Conservation (phyloP, 23 tunicate genomes). For the Clavelina lepadiformis region DNA sequence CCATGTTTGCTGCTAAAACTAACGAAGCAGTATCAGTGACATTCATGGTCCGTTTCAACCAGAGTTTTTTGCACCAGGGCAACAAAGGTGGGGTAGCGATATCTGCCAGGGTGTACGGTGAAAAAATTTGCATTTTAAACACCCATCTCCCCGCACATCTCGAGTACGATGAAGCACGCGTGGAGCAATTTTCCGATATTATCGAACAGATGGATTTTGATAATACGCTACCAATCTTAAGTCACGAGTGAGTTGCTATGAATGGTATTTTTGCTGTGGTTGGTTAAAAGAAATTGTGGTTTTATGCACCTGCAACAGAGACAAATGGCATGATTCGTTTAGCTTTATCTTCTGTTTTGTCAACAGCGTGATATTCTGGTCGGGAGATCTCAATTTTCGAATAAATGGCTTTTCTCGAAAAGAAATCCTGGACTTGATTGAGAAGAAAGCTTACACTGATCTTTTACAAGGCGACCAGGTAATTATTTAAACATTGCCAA, state of each 20-base stretch:
- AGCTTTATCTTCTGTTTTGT: neutral
- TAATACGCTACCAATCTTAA: constrained; percentile 29
- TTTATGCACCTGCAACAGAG: too few relatives aligned
- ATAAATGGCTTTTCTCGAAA: constrained; percentile 46
- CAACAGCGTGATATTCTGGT: constrained; percentile 19
- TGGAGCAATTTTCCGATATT: constrained; percentile 60
- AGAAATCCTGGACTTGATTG: constrained; percentile 23
- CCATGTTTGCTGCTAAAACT: too few relatives aligned
- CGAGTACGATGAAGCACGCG: constrained; percentile 29
- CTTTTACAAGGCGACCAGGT: constrained; percentile 70
- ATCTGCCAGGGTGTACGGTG: constrained; percentile 43
- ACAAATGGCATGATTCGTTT: too few relatives aligned
- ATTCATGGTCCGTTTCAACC: too few relatives aligned
- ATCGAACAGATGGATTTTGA: constrained; percentile 55
- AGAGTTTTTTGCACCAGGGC: too few relatives aligned
- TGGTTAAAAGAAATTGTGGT: too few relatives aligned
- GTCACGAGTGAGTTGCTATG: constrained; percentile 72
- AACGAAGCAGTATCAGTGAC: too few relatives aligned
- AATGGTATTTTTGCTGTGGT: too few relatives aligned
- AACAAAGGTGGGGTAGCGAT: constrained; percentile 93
- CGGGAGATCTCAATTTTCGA: constrained; percentile 67
- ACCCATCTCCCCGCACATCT: constrained; percentile 70
- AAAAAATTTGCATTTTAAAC: constrained; percentile 55
- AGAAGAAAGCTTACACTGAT: constrained; percentile 8
- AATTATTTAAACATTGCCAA: neutral